These are phyloP conservation scores for Hestina assimilis DNA, from an alignment of 1,140 invertebrate genomes.

Conservation along the genomic window DNA sequence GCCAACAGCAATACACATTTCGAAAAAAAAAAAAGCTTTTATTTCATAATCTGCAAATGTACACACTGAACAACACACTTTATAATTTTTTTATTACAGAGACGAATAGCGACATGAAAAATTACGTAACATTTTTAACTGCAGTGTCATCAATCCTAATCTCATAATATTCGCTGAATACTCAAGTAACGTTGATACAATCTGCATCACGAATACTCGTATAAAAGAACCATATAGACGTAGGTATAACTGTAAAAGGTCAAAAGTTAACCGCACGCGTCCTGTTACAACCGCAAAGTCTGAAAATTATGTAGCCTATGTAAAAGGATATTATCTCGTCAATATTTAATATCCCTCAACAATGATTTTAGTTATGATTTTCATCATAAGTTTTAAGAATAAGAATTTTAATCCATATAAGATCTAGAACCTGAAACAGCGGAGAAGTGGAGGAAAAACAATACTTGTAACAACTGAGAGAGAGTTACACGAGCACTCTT, in stretches of 20 bases:
- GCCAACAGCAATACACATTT: too few species aligned
- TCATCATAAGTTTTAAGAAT: too few species aligned
- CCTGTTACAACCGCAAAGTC: constrained; percentile 12
- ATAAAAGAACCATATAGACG: constrained; percentile 25
- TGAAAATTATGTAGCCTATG: constrained; percentile 1
- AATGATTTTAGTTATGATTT: too few species aligned
- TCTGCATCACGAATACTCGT: constrained; percentile 50
- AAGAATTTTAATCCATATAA: too few species aligned
- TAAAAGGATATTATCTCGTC: not conserved
- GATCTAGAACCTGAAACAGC: constrained; percentile 44
- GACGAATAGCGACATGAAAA: not conserved
- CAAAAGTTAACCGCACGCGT: constrained; percentile 7
- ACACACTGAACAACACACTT: too few species aligned
- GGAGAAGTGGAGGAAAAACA: constrained; percentile 39
- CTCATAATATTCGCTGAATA: constrained; percentile 35
- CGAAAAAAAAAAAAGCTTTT: too few species aligned
- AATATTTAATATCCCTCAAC: not conserved
- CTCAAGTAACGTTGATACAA: constrained; percentile 39
- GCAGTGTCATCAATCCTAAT: constrained; percentile 19
- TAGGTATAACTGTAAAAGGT: not conserved
- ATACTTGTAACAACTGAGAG: constrained; percentile 55
- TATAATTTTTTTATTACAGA: too few species aligned
- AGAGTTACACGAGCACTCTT: constrained; percentile 58
- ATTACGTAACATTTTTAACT: not conserved
- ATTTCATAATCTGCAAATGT: too few species aligned